phyloP scores from a whole-genome alignment of 2,888 invertebrate genomes.

The Conchocele bisecta region DNA sequence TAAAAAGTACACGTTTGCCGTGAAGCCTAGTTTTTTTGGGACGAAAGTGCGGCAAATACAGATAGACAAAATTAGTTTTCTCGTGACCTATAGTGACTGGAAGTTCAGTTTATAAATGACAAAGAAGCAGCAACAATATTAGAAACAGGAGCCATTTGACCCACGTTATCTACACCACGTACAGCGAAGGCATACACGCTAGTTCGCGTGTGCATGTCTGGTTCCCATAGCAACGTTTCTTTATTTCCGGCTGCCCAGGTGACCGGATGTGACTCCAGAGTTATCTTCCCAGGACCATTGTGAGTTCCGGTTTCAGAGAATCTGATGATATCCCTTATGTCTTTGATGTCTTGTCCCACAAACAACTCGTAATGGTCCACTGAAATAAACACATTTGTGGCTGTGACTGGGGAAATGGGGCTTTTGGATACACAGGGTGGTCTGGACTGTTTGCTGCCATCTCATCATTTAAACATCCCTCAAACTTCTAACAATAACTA shows the following conservation, averaged over 20 bases:
- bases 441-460: too few species aligned
- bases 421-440: too few species aligned
- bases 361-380: constrained; percentile 1
- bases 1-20: too few species aligned
- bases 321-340: not conserved
- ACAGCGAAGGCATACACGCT: constrained; percentile 61
- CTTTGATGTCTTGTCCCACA: constrained; percentile 3
- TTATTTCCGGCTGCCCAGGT: constrained; percentile 3
- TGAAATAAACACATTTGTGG: not conserved
- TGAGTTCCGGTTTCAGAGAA: not conserved
- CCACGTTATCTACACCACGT: constrained; percentile 57
- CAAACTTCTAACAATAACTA: too few species aligned
- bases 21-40: too few species aligned
- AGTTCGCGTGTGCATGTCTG: not conserved
- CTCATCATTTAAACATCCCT: too few species aligned
- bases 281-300: not conserved
- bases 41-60: too few species aligned
- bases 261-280: not conserved
- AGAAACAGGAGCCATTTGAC: constrained; percentile 59
- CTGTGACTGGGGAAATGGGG: not conserved
- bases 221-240: constrained; percentile 32
- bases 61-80: too few species aligned
- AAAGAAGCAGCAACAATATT: constrained; percentile 58
- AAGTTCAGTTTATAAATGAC: not conserved
- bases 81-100: too few species aligned